Evolutionary conservation across 2,113 vertebrate genomes (phyloP).

Genomic region (Neomonachus schauinslandi): DNA sequence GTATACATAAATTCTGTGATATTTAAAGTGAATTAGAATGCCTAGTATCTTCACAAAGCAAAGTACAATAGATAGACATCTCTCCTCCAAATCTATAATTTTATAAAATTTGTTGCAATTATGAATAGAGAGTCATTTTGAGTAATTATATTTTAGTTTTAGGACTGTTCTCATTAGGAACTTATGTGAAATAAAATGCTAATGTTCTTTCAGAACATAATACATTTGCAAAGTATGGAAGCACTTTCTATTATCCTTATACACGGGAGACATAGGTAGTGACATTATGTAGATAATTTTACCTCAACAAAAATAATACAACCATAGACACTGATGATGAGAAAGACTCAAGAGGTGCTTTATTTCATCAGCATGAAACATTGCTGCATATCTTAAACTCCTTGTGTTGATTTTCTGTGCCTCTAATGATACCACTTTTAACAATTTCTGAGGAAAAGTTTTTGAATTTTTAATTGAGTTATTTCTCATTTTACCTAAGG

Average conservation of each 20-base stretch:
- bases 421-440: constrained; percentile 56
- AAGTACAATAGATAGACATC: background rate
- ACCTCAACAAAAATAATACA: constrained; percentile 69
- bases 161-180: constrained; percentile 67
- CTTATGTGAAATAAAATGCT: constrained; percentile 70
- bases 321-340: constrained; percentile 39
- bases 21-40: constrained; percentile 28
- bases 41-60: background rate
- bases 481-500: constrained; percentile 57
- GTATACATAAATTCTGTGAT: background rate
- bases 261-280: constrained; percentile 70
- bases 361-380: constrained; percentile 69
- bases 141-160: constrained; percentile 70
- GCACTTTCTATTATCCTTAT: constrained; percentile 69
- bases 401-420: constrained; percentile 47
- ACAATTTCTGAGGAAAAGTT: constrained; percentile 52
- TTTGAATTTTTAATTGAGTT: constrained; percentile 72
- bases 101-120: constrained; percentile 45
- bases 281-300: constrained; percentile 69
- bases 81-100: constrained; percentile 33
- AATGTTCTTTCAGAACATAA: constrained; percentile 66
- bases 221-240: constrained; percentile 54
- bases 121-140: constrained; percentile 25
- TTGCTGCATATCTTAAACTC: constrained; percentile 53
- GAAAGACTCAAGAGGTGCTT: constrained; percentile 69